A percentile compares a stretch with the other conserved stretches of the same genome.
phyloP scores from a whole-genome alignment of 1,140 invertebrate species.

The Watersipora subatra region DNA sequence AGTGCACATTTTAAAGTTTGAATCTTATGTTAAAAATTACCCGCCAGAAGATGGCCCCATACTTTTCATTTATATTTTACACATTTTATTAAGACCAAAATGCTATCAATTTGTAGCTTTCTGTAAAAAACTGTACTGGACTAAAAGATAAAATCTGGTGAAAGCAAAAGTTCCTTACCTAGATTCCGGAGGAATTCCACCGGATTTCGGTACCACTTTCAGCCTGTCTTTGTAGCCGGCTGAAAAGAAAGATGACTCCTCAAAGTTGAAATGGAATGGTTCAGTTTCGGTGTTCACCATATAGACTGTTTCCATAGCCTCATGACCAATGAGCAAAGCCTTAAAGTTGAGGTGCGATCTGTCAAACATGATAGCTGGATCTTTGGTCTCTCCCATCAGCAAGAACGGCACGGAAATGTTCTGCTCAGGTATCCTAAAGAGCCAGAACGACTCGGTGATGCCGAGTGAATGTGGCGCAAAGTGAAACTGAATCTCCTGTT shows the following conservation, averaged over 20 bases:
- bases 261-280: constrained; percentile 29
- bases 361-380: constrained; percentile 36
- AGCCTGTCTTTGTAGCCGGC: constrained; percentile 29
- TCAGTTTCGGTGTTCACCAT: constrained; percentile 32
- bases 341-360: constrained; percentile 38
- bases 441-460: constrained; percentile 37
- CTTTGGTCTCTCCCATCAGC: constrained; percentile 32
- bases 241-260: constrained; percentile 28
- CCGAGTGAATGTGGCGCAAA: constrained; percentile 28
- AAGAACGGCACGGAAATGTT: constrained; percentile 38
- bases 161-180: too few relatives aligned
- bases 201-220: constrained; percentile 27
- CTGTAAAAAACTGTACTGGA: too few relatives aligned
- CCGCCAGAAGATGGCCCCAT: too few relatives aligned
- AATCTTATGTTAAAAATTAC: too few relatives aligned
- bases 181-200: constrained; percentile 29
- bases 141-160: too few relatives aligned
- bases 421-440: constrained; percentile 33
- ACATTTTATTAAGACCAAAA: too few relatives aligned
- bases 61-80: too few relatives aligned
- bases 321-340: constrained; percentile 34
- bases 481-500: constrained; percentile 35
- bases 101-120: too few relatives aligned
- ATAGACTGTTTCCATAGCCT: constrained; percentile 28
- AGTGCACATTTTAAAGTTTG: too few relatives aligned